A percentile compares a stretch with the other conserved stretches of the same genome.
These are phyloP conservation scores for Dromas ardeola DNA, from an alignment of 2,113 vertebrate genomes.

Conservation along the genomic window DNA sequence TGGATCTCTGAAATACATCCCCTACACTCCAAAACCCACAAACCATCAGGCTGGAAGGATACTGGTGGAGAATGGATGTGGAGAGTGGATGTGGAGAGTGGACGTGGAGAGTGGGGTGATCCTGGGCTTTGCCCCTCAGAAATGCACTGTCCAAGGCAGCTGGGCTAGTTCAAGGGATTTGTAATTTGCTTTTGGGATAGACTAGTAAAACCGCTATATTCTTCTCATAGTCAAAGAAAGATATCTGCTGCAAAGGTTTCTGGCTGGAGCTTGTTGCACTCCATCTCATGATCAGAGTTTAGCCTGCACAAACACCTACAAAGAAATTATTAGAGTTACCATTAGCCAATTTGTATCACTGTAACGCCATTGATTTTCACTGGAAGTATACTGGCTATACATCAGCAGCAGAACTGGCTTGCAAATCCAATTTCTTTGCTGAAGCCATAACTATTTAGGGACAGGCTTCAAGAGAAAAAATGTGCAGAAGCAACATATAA, in stretches of 20 bases:
- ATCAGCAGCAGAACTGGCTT: not conserved
- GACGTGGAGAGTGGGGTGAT: not conserved
- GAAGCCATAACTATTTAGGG: not conserved
- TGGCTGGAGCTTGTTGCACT: fast-evolving
- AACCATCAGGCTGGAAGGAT: not conserved
- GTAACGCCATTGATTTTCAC: not conserved
- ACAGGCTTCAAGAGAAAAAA: not conserved
- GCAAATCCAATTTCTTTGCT: not conserved
- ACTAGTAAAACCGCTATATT: not conserved
- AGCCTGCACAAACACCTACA: not conserved
- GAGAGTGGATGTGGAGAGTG: not conserved
- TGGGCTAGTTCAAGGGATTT: not conserved
- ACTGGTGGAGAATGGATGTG: not conserved
- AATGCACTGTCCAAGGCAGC: not conserved
- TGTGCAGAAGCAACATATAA: not conserved
- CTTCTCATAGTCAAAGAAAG: not conserved
- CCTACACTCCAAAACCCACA: not conserved
- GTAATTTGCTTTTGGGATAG: not conserved
- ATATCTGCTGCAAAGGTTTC: not conserved
- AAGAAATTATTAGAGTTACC: not conserved
- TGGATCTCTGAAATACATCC: not conserved
- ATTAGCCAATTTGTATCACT: not conserved
- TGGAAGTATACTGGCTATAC: not conserved
- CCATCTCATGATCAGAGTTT: not conserved
- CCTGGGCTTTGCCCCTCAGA: not conserved